A percentile compares a stretch with the other conserved stretches of the same genome.
Evolutionary conservation across 2,888 invertebrate species (phyloP).

Genomic region (Noctua fimbriata): DNA sequence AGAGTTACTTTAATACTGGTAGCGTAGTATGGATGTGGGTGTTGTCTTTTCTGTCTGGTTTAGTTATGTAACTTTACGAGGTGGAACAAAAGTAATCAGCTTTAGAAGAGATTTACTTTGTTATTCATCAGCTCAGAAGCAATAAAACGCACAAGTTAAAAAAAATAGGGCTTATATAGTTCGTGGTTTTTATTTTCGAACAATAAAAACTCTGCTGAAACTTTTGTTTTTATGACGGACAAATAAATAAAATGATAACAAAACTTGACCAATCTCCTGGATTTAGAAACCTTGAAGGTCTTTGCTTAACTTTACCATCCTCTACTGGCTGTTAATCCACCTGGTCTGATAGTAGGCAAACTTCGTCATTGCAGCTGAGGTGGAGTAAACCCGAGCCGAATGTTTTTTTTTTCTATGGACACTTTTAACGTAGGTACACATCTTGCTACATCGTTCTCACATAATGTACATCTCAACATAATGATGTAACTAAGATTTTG

Average conservation of each 20-base stretch:
- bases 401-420: too few species aligned
- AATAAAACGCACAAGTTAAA: conserved; percentile 7
- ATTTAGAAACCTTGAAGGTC: background rate
- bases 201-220: background rate
- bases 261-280: background rate
- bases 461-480: too few species aligned
- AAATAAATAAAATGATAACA: background rate
- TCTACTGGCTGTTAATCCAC: background rate
- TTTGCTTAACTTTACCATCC: background rate
- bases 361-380: background rate
- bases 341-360: too few species aligned
- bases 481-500: too few species aligned
- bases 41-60: background rate
- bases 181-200: conserved; percentile 8
- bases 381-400: background rate
- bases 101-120: background rate
- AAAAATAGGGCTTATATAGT: too few species aligned
- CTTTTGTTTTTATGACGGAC: conserved; percentile 4
- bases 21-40: background rate
- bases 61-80: background rate
- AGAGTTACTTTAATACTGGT: background rate
- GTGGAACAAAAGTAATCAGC: conserved; percentile 11
- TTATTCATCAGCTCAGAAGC: conserved; percentile 12
- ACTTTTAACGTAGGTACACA: too few species aligned
- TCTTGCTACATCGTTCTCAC: too few species aligned